Percentiles rank a stretch among this genome's conserved stretches.
These are phyloP conservation scores for Drosophila niveifrons DNA, from an alignment of 2,888 invertebrate species.

Conservation along the genomic window DNA sequence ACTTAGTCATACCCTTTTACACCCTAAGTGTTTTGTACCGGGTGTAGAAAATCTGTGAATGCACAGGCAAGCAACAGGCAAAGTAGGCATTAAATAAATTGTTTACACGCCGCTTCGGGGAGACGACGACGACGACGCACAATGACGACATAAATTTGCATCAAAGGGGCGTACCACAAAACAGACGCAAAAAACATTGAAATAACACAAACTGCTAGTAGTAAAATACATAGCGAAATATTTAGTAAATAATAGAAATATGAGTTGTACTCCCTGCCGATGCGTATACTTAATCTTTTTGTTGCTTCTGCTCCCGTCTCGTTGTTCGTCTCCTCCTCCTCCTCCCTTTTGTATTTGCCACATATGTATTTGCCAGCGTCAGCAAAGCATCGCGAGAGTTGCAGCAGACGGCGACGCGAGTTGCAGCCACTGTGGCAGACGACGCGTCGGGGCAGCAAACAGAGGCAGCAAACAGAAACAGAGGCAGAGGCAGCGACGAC, in stretches of 20 bases:
- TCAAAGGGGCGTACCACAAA: conserved; percentile 33
- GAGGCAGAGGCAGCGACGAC: conserved; percentile 6
- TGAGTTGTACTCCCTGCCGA: conserved; percentile 23
- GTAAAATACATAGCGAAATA: conserved; percentile 56
- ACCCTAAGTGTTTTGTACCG: not conserved
- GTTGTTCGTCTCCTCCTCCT: not conserved
- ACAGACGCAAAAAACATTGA: not conserved
- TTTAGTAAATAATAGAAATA: conserved; percentile 57
- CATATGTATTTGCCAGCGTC: conserved; percentile 76
- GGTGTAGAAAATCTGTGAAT: conserved; percentile 22
- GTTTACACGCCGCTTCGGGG: conserved; percentile 24
- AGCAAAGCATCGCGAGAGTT: conserved; percentile 70
- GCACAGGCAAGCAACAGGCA: conserved; percentile 13
- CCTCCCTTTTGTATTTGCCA: conserved; percentile 1
- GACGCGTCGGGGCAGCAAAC: not conserved
- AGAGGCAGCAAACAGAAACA: conserved; percentile 14
- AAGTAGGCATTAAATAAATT: conserved; percentile 49
- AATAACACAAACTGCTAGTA: not conserved
- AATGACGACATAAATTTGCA: conserved; percentile 76
- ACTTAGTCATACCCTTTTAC: not conserved
- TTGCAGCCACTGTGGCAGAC: conserved; percentile 49
- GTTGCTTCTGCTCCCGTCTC: too few relatives aligned
- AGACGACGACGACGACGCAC: conserved; percentile 37
- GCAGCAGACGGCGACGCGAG: conserved; percentile 69
- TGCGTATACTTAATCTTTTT: conserved; percentile 11